Conservation (phyloP, 2,888 invertebrate species). For the Mantis religiosa region DNA sequence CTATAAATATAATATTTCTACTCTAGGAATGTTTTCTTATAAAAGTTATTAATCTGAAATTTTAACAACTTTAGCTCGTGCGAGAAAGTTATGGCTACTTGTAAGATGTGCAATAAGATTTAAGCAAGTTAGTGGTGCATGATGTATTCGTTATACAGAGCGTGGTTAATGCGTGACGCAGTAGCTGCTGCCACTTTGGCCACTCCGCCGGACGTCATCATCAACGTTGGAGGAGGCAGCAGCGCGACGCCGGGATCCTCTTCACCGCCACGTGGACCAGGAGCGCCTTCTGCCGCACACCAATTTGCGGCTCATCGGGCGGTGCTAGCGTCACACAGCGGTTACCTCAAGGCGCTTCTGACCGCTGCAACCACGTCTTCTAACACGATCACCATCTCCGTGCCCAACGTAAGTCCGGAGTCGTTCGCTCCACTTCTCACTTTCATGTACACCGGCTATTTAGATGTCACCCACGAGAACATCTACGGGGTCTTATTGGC, state of each 20-base stretch:
- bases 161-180: conserved; percentile 42
- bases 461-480: conserved; percentile 65
- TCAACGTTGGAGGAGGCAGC: conserved; percentile 53
- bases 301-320: conserved; percentile 66
- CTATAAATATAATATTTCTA: too few relatives aligned
- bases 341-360: conserved; percentile 65
- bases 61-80: too few relatives aligned
- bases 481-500: conserved; percentile 68
- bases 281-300: conserved; percentile 15
- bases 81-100: neutral
- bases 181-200: conserved; percentile 39
- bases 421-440: conserved; percentile 51
- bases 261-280: neutral
- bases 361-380: conserved; percentile 18
- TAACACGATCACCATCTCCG: conserved; percentile 42
- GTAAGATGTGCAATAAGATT: neutral
- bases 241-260: neutral
- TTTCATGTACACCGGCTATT: conserved; percentile 71
- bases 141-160: conserved; percentile 48
- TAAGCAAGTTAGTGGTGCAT: conserved; percentile 36
- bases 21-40: too few relatives aligned
- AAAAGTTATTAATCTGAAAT: too few relatives aligned
- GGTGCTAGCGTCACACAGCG: conserved; percentile 64
- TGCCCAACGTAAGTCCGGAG: conserved; percentile 55
- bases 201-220: conserved; percentile 57